A percentile compares a stretch with the other conserved stretches of the same genome.
These are phyloP conservation scores for Incurvaria masculella DNA, from an alignment of 2,888 invertebrate genomes.

Conservation along the genomic window DNA sequence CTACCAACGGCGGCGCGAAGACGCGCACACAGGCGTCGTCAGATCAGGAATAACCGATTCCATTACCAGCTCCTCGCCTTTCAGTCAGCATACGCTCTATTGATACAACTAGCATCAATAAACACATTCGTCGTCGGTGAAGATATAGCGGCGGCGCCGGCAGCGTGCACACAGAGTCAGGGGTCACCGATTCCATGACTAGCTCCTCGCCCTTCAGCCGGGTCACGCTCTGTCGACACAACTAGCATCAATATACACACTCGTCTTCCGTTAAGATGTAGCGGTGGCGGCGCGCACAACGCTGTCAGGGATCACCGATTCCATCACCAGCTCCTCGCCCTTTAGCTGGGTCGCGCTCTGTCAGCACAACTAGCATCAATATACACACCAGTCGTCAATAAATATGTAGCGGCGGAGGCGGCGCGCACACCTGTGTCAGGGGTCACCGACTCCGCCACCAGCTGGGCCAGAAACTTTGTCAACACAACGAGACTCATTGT, in stretches of 20 bases:
- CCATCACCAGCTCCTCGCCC: too few species aligned
- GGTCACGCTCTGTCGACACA: slow-evolving; percentile 58
- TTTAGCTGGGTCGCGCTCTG: too few species aligned
- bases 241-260: slow-evolving; percentile 22
- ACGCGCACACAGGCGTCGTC: not conserved
- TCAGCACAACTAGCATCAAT: too few species aligned
- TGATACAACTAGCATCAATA: too few species aligned
- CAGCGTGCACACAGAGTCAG: slow-evolving; percentile 33
- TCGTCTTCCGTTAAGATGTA: not conserved
- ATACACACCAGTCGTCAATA: slow-evolving; percentile 25
- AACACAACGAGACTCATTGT: too few species aligned
- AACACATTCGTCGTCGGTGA: slow-evolving; percentile 28
- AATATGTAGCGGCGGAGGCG: slow-evolving; percentile 34
- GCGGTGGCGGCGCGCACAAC: not conserved
- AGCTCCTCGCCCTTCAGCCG: slow-evolving; percentile 48
- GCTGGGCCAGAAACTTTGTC: slow-evolving; percentile 55
- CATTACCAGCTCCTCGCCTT: too few species aligned
- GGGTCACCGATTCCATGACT: slow-evolving; percentile 38
- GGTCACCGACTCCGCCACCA: slow-evolving; percentile 44
- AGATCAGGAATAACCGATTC: not conserved
- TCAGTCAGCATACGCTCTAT: too few species aligned
- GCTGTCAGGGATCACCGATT: not conserved
- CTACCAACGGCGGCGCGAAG: not conserved
- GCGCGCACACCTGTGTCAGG: slow-evolving; percentile 34
- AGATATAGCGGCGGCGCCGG: slow-evolving; percentile 31